Evolutionary conservation across 2,113 vertebrate species (phyloP).

Genomic region (Lonchura striata): DNA sequence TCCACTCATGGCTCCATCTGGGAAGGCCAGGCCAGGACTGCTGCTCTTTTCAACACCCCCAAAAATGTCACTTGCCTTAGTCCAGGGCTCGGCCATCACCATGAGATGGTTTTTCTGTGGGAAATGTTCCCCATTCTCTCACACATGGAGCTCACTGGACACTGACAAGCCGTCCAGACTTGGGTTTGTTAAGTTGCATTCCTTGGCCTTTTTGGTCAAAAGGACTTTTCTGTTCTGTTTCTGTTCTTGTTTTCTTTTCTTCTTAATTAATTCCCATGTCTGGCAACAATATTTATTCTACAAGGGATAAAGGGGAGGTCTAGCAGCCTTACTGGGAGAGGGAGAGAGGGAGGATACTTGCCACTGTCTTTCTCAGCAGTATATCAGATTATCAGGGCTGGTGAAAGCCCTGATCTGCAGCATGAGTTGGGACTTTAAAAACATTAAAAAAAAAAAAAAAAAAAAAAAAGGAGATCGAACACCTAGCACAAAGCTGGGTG

Average conservation of each 20-base stretch:
- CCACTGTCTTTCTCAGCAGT: not conserved
- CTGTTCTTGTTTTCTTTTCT: not conserved
- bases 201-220: constrained; percentile 30
- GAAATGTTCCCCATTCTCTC: not conserved
- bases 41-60: not conserved
- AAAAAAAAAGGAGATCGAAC: not conserved
- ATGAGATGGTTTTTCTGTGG: not conserved
- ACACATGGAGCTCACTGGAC: not conserved
- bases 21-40: not conserved
- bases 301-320: not conserved
- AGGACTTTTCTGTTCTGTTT: not conserved
- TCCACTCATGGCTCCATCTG: fast-evolving
- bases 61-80: constrained; percentile 26
- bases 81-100: not conserved
- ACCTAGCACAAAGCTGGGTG: not conserved
- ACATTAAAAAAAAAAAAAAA: not conserved
- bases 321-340: not conserved
- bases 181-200: constrained; percentile 12
- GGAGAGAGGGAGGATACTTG: not conserved
- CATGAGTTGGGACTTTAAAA: not conserved
- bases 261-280: not conserved
- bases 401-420: not conserved
- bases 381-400: not conserved
- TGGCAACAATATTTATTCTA: not conserved
- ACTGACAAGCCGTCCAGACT: not conserved